These are phyloP conservation scores for Drosophila biarmipes DNA, from an alignment of 1,140 invertebrate species.

Conservation along the genomic window DNA sequence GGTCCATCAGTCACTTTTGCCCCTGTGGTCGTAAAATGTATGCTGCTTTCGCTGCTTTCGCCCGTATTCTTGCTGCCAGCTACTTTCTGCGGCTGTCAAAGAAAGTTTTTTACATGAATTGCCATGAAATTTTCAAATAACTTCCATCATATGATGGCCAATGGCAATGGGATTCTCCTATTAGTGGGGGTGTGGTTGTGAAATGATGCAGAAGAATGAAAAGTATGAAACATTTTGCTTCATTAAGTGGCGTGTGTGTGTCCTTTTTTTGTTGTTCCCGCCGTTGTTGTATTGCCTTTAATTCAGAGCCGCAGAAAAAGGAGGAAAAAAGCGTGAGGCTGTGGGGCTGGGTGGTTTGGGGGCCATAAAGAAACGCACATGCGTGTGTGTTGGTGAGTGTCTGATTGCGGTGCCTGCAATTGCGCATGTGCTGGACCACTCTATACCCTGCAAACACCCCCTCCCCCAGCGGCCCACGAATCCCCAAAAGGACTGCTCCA, in stretches of 20 bases:
- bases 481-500: conserved; percentile 3
- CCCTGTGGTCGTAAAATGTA: neutral
- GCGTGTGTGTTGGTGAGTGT: conserved; percentile 39
- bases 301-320: conserved; percentile 30
- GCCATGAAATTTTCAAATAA: conserved; percentile 67
- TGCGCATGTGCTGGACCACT: conserved; percentile 63
- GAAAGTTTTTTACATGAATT: conserved; percentile 52
- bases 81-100: conserved; percentile 53
- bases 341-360: neutral
- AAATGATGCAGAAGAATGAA: conserved; percentile 56
- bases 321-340: neutral
- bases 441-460: conserved; percentile 8
- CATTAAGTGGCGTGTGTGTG: conserved; percentile 43
- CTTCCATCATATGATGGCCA: conserved; percentile 35
- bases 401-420: conserved; percentile 40
- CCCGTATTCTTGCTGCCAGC: conserved; percentile 11
- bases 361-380: conserved; percentile 31
- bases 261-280: neutral
- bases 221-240: conserved; percentile 59
- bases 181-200: conserved; percentile 8
- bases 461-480: neutral
- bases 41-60: neutral
- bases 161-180: conserved; percentile 21
- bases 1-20: conserved; percentile 11
- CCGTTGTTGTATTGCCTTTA: conserved; percentile 28